Conservation (phyloP, 2,113 vertebrate genomes). For the human (Homo sapiens) region GRCh38 chr2:212959501-212960000, state of each 20-base stretch:
- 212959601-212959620: slow-evolving; percentile 42
- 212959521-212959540: slow-evolving; percentile 42
- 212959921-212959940: slow-evolving; percentile 40
- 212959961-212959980: slow-evolving; percentile 37
- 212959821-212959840: slow-evolving; percentile 30
- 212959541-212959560: slow-evolving; percentile 45
- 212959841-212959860: slow-evolving; percentile 51
- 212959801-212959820: not conserved
- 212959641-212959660: slow-evolving; percentile 59
- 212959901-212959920: slow-evolving; percentile 53
- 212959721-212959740: slow-evolving; percentile 62
- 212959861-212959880: slow-evolving; percentile 44
- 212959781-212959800: slow-evolving; percentile 63
- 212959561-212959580: slow-evolving; percentile 50
- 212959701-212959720: slow-evolving; percentile 70
- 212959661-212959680: slow-evolving; percentile 68
- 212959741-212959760: slow-evolving; percentile 50
- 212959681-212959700: slow-evolving; percentile 63
- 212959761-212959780: slow-evolving; percentile 51
- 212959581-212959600: slow-evolving; percentile 53
- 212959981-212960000: slow-evolving; percentile 17
- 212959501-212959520: not conserved
- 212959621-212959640: slow-evolving; percentile 66
- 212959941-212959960: slow-evolving; percentile 56
- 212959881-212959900: not conserved